Conservation (phyloP, 2,113 vertebrate species). For the Triplophysa siluroides region DNA sequence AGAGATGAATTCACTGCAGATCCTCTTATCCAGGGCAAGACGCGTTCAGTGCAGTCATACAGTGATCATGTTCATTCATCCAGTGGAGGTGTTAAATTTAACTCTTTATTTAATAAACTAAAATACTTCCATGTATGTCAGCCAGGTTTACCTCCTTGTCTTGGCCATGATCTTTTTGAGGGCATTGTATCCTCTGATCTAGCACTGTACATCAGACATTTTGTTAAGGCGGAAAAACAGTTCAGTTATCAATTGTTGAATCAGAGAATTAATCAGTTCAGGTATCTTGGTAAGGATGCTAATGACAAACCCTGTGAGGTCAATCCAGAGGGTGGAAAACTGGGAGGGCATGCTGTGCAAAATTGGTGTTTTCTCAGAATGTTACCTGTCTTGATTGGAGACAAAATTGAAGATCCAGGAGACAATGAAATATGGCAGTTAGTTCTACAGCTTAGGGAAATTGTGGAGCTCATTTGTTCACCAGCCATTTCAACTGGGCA, state of each 20-base stretch:
- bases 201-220: background rate
- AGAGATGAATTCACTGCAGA: background rate
- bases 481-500: no score
- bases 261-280: background rate
- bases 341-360: background rate
- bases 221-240: background rate
- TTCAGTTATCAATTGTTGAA: background rate
- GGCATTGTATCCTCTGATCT: background rate
- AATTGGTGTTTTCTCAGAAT: constrained; percentile 1
- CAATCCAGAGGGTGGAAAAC: background rate
- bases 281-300: background rate
- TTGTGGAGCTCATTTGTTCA: background rate
- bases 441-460: no score
- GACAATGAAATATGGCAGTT: background rate
- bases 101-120: constrained; percentile 35
- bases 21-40: background rate
- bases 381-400: constrained; percentile 12
- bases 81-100: constrained; percentile 33
- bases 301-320: background rate
- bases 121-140: no score
- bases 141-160: background rate
- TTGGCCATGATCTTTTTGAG: background rate
- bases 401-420: constrained; percentile 4
- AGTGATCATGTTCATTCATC: background rate
- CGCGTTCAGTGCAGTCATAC: background rate